Evolutionary conservation across 2,888 invertebrate genomes (phyloP).

Genomic region (Oxycera nigricornis): DNA sequence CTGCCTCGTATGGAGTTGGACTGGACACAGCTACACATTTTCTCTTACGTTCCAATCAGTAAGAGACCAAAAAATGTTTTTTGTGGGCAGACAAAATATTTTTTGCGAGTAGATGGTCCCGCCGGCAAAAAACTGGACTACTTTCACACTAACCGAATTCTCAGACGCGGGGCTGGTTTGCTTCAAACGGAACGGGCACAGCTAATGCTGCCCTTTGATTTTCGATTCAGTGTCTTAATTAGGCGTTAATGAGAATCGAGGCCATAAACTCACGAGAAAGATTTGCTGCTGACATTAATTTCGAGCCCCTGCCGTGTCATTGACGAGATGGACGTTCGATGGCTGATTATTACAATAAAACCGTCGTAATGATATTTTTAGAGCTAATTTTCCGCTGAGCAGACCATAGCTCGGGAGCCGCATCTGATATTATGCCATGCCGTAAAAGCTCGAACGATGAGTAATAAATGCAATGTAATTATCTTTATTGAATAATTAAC

Average conservation of each 20-base stretch:
- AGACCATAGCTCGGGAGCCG: not conserved
- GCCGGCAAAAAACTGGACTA: too few relatives aligned
- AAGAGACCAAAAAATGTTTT: too few relatives aligned
- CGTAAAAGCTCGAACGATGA: not conserved
- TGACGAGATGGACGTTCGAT: slow-evolving; percentile 17
- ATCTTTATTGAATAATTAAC: slow-evolving; percentile 37
- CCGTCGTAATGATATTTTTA: slow-evolving; percentile 13
- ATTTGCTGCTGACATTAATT: slow-evolving; percentile 10
- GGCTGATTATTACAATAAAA: slow-evolving; percentile 20
- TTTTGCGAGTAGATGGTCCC: too few relatives aligned
- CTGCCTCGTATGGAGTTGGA: too few relatives aligned
- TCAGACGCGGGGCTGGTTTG: too few relatives aligned
- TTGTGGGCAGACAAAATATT: too few relatives aligned
- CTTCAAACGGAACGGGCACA: too few relatives aligned
- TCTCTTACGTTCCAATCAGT: too few relatives aligned
- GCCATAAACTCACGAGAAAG: slow-evolving; percentile 18
- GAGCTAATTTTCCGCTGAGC: slow-evolving; percentile 13
- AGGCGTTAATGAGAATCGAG: slow-evolving; percentile 34
- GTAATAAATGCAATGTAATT: slow-evolving; percentile 24
- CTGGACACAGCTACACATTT: too few relatives aligned
- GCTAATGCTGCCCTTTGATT: not conserved
- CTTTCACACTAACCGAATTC: too few relatives aligned
- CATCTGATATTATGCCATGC: not conserved
- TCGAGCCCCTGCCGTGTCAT: slow-evolving; percentile 19
- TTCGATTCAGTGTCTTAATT: slow-evolving; percentile 27